Evolutionary conservation across 2,797 vertebrate genomes (phyloP).

Genomic region (Loriculus beryllinus): DNA sequence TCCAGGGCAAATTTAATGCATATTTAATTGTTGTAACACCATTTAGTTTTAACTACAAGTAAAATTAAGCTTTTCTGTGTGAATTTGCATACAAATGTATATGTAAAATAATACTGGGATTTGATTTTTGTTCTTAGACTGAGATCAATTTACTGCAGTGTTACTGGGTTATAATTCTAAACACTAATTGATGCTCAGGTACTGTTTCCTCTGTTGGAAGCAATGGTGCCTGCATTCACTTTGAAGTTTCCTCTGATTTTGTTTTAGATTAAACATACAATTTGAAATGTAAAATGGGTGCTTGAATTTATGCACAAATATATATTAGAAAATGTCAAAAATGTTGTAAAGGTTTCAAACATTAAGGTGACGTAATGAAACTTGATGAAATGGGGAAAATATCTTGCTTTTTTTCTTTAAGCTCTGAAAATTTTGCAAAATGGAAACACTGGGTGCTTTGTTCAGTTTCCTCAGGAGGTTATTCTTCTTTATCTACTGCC

Average conservation of each 20-base stretch:
- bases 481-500: neutral
- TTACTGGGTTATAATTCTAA: neutral
- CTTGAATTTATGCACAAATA: constrained; percentile 46
- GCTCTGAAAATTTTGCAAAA: neutral
- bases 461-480: neutral
- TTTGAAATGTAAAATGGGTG: constrained; percentile 47
- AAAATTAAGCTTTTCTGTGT: neutral
- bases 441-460: neutral
- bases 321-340: constrained; percentile 12
- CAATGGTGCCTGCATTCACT: neutral
- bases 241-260: constrained; percentile 17
- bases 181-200: neutral
- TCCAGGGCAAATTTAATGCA: neutral
- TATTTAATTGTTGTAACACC: neutral
- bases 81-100: neutral
- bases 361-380: constrained; percentile 39
- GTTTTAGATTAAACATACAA: constrained; percentile 20
- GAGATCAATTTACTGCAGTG: fast-evolving
- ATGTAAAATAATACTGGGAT: neutral
- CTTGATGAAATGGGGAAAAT: neutral
- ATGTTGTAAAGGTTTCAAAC: constrained; percentile 37
- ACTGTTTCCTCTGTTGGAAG: constrained; percentile 16
- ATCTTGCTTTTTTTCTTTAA: neutral
- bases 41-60: neutral
- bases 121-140: neutral